Base-by-base conservation (phyloP, 2,888 invertebrate species). In the Heliconius ismenius region DNA sequence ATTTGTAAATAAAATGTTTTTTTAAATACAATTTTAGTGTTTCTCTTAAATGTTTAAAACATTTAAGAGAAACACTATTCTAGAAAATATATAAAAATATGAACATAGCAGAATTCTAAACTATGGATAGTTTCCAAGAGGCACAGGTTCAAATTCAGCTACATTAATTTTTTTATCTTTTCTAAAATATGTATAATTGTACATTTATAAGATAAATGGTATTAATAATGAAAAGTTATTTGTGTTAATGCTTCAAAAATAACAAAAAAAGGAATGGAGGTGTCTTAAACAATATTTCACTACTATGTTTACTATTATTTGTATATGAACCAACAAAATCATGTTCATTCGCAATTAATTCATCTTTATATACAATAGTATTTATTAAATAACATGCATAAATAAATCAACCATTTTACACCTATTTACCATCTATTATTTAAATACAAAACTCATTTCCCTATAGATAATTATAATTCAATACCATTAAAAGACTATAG, bases 1-100 rank as follows among this genome's bases (percentile, higher is more conserved):
- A 60, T 60, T 60, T 58, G 32, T 70, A 70, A 54, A 70, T 69
- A 68, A 21, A 54, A 4, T 13, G 21, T n/a, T 65, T 65, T 65
- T 18, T 64, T 21, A 21, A 54, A 54, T 10, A 36, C 10, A 36
- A 7, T 36, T 39, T 43, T 43, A n/a, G n/a, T n/a, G n/a, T n/a
- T n/a, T n/a, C n/a, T n/a, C n/a, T n/a, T n/a, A n/a, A n/a, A n/a
- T n/a, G n/a, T 43, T 49, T 7, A 18, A 7, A 49, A 49, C 18
- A 49, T 49, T 49, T 18, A 3, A 18, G 7, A 18, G 18, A 7
- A 7, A 21, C 18, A 49, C 11, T 39, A 11, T 39, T 39, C 10
- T 39, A 39, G 36, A 11, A 39, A 39, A 39, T 39, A 39, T 39
- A 39, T 39, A 39, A 11, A 39, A 39, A 10, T 39, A 39, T 39